A percentile compares a stretch with the other conserved stretches of the same genome.
These are phyloP conservation scores for Drosophila nr. perissopoda DNA, from an alignment of 2,888 invertebrate species.

Conservation along the genomic window DNA sequence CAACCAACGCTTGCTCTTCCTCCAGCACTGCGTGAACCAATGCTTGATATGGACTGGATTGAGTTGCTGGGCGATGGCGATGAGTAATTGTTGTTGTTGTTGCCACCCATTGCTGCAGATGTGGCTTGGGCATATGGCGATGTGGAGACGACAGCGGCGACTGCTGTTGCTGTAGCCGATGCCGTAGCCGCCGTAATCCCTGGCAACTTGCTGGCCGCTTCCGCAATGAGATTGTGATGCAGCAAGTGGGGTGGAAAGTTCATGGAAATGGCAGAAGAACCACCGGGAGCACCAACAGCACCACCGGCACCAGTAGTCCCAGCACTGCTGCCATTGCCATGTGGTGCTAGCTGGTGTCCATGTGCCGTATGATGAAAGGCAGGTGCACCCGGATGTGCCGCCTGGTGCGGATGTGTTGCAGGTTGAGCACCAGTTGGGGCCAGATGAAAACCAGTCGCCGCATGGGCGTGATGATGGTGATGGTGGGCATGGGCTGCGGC, in stretches of 20 bases:
- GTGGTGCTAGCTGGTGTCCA: conserved; percentile 63
- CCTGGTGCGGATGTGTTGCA: conserved; percentile 64
- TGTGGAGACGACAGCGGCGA: conserved; percentile 65
- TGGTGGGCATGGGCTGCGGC: conserved; percentile 70
- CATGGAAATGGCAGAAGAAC: conserved; percentile 62
- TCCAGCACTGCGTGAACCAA: conserved; percentile 71
- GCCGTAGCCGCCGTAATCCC: conserved; percentile 69
- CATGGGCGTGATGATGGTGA: conserved; percentile 75
- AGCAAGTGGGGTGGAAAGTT: conserved; percentile 82
- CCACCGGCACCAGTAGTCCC: conserved; percentile 17
- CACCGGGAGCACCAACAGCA: conserved; percentile 19
- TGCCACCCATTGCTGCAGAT: conserved; percentile 47
- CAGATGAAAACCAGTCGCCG: conserved; percentile 73
- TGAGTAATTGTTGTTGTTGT: conserved; percentile 74
- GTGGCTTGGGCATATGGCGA: conserved; percentile 64
- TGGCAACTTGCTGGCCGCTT: conserved; percentile 83
- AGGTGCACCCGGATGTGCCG: conserved; percentile 52
- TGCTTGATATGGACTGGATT: conserved; percentile 84
- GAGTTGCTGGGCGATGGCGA: conserved; percentile 84
- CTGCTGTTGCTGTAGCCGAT: conserved; percentile 57
- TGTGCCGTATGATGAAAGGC: conserved; percentile 78
- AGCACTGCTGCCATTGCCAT: conserved; percentile 18
- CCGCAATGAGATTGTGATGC: conserved; percentile 84
- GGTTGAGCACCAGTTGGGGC: conserved; percentile 14
- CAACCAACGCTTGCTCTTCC: conserved; percentile 54